phyloP scores from a whole-genome alignment of 2,113 vertebrate genomes.

The Rutilus rutilus region DNA sequence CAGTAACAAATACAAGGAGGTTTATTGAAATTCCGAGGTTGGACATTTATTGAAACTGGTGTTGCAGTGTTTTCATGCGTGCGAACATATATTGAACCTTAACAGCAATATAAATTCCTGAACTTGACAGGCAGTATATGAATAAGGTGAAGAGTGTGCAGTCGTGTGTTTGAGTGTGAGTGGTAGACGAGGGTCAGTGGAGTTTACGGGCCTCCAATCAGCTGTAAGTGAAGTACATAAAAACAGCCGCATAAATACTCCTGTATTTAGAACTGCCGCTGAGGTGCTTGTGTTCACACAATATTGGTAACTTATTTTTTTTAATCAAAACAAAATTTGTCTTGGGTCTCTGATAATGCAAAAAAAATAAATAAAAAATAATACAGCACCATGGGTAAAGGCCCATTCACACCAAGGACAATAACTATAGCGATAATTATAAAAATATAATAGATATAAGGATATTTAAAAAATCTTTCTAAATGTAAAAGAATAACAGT shows the following conservation, averaged over 20 bases:
- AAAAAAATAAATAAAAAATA: too few relatives aligned
- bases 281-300: not conserved
- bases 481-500: too few relatives aligned
- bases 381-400: too few relatives aligned
- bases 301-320: not conserved
- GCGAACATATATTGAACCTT: conserved; percentile 43
- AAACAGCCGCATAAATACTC: not conserved
- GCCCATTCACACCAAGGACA: too few relatives aligned
- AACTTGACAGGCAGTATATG: conserved; percentile 20
- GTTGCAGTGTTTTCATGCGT: conserved; percentile 14
- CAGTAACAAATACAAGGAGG: not conserved
- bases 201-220: conserved; percentile 41
- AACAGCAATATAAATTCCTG: conserved; percentile 30
- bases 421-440: too few relatives aligned
- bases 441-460: too few relatives aligned
- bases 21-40: conserved; percentile 38
- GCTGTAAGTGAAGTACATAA: conserved; percentile 21
- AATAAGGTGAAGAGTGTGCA: conserved; percentile 37
- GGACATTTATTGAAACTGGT: conserved; percentile 19
- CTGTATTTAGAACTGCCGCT: not conserved
- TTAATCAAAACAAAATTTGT: not conserved
- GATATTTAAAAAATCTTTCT: too few relatives aligned
- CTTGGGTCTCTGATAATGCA: too few relatives aligned
- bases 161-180: conserved; percentile 60
- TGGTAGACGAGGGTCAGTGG: conserved; percentile 21